phyloP scores from a whole-genome alignment of 2,888 invertebrate species.

The Macroteleia sp. region DNA sequence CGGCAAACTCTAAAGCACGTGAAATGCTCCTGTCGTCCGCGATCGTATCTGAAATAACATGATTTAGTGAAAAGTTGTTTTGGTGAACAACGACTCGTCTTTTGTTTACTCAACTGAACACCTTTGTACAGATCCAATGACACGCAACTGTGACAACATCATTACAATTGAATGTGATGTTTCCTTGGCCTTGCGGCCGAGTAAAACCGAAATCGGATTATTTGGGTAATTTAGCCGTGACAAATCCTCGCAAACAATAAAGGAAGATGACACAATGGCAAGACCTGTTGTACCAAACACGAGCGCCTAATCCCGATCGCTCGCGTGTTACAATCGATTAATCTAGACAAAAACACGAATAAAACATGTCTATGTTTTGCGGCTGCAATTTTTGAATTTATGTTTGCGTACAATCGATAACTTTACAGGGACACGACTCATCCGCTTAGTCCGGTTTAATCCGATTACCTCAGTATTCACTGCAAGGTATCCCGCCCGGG shows the following conservation, averaged over 20 bases:
- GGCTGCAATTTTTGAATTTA: background rate
- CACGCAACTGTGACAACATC: constrained; percentile 57
- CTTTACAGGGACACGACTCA: background rate
- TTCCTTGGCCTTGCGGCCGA: constrained; percentile 33
- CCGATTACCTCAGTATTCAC: constrained; percentile 37
- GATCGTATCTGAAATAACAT: constrained; percentile 45
- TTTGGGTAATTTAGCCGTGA: no score
- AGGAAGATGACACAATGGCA: no score
- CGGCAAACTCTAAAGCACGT: no score
- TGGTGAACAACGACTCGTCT: constrained; percentile 24
- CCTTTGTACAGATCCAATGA: constrained; percentile 36
- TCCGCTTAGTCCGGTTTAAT: constrained; percentile 27
- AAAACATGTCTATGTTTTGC: no score
- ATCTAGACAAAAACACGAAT: background rate
- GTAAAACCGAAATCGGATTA: constrained; percentile 34
- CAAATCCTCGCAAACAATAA: no score
- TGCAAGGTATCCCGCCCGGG: constrained; percentile 4
- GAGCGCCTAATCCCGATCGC: no score
- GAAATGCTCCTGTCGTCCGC: no score
- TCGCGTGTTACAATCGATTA: constrained; percentile 15
- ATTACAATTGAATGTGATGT: constrained; percentile 30
- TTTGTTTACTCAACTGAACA: constrained; percentile 33
- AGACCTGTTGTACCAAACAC: no score
- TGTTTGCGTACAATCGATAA: background rate
- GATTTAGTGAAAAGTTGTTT: background rate